These are phyloP conservation scores for Arctia plantaginis DNA, from an alignment of 2,888 invertebrate species.

Conservation along the genomic window DNA sequence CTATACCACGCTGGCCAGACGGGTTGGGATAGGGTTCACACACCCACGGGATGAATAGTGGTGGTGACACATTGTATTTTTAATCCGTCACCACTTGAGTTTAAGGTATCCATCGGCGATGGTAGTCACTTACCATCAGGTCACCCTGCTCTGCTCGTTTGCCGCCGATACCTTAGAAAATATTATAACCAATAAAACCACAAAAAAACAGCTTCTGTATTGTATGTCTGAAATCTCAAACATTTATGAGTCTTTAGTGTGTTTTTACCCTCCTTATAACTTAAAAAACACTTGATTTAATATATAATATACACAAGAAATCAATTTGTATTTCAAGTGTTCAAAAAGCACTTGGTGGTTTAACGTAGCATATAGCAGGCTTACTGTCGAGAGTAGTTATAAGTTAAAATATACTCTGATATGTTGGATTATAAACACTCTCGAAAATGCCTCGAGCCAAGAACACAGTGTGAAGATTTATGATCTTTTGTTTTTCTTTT, in stretches of 20 bases:
- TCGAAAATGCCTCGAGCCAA: neutral
- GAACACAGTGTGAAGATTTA: neutral
- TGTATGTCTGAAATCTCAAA: neutral
- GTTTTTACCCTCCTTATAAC: neutral
- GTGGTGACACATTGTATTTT: too few relatives aligned
- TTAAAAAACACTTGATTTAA: neutral
- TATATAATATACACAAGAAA: neutral
- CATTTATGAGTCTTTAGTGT: too few relatives aligned
- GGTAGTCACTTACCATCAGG: too few relatives aligned
- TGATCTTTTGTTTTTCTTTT: constrained; percentile 1
- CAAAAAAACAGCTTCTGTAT: neutral
- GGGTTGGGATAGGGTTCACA: too few relatives aligned
- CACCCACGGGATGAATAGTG: too few relatives aligned
- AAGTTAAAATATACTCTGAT: neutral
- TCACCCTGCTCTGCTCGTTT: neutral
- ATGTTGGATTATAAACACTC: neutral
- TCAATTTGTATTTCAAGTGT: neutral
- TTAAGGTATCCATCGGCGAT: neutral
- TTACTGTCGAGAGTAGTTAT: neutral
- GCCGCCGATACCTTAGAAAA: neutral
- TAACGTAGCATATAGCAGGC: neutral
- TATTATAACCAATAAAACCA: neutral
- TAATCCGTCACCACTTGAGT: neutral
- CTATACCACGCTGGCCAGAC: too few relatives aligned
- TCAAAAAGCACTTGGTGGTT: neutral